Base-by-base conservation (phyloP, 2,797 vertebrate species). In the Phoebastria nigripes region DNA sequence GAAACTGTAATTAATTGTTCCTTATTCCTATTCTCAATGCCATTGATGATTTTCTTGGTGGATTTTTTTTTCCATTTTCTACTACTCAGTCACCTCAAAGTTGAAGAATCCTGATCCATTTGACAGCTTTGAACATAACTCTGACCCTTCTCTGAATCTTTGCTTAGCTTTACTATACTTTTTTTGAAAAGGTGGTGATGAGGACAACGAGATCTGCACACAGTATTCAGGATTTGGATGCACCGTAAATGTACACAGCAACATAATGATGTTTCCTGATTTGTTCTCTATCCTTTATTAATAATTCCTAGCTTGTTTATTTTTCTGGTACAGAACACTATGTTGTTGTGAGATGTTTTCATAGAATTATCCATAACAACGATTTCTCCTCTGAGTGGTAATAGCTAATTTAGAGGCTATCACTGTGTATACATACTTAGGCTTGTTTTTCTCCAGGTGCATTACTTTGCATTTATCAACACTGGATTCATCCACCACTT, bases 341-440 rank as follows among this genome's bases (percentile, higher is more conserved):
- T 65, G 35, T 52, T 89, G 39, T 66, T 89, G 28, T 82, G 67
- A 82, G 59, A 59, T 37, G 39, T 86, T 92, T 90, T 92, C 58
- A 84, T 37, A 79, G 42, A 90, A 90, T 84, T 95, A 94, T 55
- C 73, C 77, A n/a, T 92, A 92, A 78, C 33, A 73, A 85, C 7
- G 3, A 71, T 86, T 95, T 95, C 22, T 92, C 59, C 78, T 93
- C 74, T 80, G 81, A 90, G 73, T 69, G 31, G 46, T 70, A 92
- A 93, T 55, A 87, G 74, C 78, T 90, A 94, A 84, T 93, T 95
- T 90, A 92, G 77, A 92, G 95, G 89, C 55, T 89, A 92, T 84
- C 49, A 73, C 46, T 87, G 16, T 89, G 46, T 89, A 35, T 63
- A 77, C 51, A 37, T 51, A 85, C 47, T 93, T 71, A 21, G 31